phyloP scores from a whole-genome alignment of 1,140 invertebrate species.

The Heterodera carotae region DNA sequence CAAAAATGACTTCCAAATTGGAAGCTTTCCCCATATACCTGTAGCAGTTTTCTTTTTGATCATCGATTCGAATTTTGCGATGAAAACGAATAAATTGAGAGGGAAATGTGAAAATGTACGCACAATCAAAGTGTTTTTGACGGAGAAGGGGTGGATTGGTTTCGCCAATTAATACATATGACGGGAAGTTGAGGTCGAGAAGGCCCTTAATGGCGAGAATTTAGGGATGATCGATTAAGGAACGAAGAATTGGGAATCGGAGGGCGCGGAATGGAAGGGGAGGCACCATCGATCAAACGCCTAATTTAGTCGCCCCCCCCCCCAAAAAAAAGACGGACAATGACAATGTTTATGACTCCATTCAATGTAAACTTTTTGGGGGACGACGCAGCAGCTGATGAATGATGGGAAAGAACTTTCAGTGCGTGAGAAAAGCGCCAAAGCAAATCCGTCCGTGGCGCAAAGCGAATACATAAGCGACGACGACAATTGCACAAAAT shows the following conservation, averaged over 20 bases:
- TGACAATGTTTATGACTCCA: too few relatives aligned
- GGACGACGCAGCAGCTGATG: too few relatives aligned
- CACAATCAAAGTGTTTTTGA: neutral
- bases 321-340: too few relatives aligned
- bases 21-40: neutral
- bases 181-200: neutral
- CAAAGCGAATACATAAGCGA: neutral
- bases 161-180: constrained; percentile 3
- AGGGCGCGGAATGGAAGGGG: neutral
- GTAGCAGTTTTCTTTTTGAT: neutral
- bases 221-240: neutral
- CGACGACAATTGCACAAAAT: too few relatives aligned
- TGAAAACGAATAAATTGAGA: neutral
- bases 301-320: too few relatives aligned
- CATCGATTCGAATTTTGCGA: neutral
- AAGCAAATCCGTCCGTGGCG: neutral
- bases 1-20: neutral
- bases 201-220: neutral
- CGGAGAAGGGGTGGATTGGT: neutral
- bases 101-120: neutral
- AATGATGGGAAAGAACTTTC: too few relatives aligned
- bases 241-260: neutral
- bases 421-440: neutral
- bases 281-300: neutral
- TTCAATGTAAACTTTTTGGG: neutral